These are phyloP conservation scores for Phaethon lepturus DNA, from an alignment of 2,113 vertebrate genomes.

Conservation along the genomic window DNA sequence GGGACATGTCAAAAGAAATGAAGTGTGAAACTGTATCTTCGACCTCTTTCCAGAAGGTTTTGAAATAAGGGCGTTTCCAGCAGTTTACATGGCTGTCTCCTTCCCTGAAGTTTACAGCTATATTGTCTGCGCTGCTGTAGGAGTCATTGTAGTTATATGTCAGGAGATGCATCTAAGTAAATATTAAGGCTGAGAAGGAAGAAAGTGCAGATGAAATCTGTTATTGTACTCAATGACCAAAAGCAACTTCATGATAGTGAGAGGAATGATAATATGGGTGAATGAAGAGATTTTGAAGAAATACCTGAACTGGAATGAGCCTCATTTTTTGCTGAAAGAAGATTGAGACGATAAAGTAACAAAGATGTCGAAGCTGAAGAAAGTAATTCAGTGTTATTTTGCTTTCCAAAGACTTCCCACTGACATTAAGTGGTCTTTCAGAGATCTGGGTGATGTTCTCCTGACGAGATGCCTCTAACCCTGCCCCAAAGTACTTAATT, in stretches of 20 bases:
- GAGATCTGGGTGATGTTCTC: background rate
- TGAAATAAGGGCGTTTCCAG: conserved; percentile 12
- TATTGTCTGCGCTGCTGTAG: background rate
- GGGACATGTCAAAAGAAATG: conserved; percentile 43
- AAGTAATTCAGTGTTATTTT: background rate
- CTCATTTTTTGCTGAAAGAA: background rate
- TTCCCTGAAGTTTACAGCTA: background rate
- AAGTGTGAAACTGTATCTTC: conserved; percentile 41
- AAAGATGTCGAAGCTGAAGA: background rate
- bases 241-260: background rate
- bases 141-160: background rate
- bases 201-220: background rate
- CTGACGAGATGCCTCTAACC: background rate
- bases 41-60: conserved; percentile 40
- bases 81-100: background rate
- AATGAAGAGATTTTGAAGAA: background rate
- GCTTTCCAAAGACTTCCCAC: background rate
- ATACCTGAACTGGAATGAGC: background rate
- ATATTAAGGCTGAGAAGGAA: background rate
- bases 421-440: background rate
- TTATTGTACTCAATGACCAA: background rate
- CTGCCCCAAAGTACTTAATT: background rate
- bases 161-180: background rate
- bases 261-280: background rate
- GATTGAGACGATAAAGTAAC: background rate